phyloP scores from a whole-genome alignment of 2,888 invertebrate species.

The Xylocampa areola region DNA sequence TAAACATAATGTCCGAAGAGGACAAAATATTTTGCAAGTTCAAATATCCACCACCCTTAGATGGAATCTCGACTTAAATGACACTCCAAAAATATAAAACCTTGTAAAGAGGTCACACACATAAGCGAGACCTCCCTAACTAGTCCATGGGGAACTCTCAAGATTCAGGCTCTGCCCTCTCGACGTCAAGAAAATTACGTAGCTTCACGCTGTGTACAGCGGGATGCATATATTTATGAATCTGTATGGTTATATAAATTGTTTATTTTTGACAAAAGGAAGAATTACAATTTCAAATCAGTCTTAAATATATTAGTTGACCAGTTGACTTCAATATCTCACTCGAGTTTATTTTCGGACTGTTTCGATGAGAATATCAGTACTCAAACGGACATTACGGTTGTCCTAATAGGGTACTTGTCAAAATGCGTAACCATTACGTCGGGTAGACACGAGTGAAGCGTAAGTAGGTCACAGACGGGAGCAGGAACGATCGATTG shows the following conservation, averaged over 20 bases:
- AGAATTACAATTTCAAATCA: neutral
- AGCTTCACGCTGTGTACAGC: constrained; percentile 8
- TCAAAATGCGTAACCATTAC: constrained; percentile 64
- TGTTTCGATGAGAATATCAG: constrained; percentile 29
- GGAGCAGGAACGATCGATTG: constrained; percentile 76
- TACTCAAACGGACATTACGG: constrained; percentile 24
- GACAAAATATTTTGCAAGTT: neutral
- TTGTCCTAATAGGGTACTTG: constrained; percentile 58
- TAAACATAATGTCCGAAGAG: constrained; percentile 3
- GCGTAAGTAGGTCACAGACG: constrained; percentile 76
- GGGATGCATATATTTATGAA: constrained; percentile 3
- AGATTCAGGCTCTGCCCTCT: constrained; percentile 27
- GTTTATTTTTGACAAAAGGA: neutral
- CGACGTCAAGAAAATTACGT: constrained; percentile 24
- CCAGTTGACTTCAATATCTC: constrained; percentile 31
- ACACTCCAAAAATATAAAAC: constrained; percentile 15
- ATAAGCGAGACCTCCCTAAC: constrained; percentile 32
- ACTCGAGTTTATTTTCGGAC: constrained; percentile 18
- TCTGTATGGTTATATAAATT: constrained; percentile 1
- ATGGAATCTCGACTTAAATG: constrained; percentile 1
- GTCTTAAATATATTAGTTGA: constrained; percentile 20
- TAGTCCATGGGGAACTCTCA: constrained; percentile 30
- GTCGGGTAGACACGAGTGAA: constrained; percentile 58
- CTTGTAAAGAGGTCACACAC: constrained; percentile 33
- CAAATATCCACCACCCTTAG: constrained; percentile 4